Evolutionary conservation across 64 coral and sea anemone genomes (phyloP).

Genomic region (Porites lutea): DNA sequence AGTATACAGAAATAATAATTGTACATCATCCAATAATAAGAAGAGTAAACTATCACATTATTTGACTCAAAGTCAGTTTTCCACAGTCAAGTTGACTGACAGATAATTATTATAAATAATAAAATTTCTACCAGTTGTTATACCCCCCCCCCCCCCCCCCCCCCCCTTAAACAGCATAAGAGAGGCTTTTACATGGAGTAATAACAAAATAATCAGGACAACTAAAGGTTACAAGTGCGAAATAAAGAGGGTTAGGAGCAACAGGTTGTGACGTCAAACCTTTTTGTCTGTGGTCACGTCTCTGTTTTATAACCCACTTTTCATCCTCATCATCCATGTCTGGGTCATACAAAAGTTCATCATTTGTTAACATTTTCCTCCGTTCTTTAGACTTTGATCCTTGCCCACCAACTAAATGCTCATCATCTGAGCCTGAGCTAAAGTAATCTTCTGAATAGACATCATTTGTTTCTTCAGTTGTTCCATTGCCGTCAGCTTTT

Average conservation of each 20-base stretch:
- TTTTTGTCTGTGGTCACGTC: conserved; percentile 69
- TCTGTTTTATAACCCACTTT: conserved; percentile 85
- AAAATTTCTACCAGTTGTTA: too few species aligned
- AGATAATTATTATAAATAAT: too few species aligned
- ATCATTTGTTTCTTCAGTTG: conserved; percentile 1
- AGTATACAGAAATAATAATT: too few species aligned
- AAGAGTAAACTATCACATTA: too few species aligned
- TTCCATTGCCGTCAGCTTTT: not conserved
- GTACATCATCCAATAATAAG: too few species aligned
- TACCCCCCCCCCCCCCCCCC: too few species aligned
- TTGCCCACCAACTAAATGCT: conserved; percentile 86
- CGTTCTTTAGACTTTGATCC: conserved; percentile 93
- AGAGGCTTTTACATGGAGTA: too few species aligned
- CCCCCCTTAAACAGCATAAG: too few species aligned
- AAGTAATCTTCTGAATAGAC: conserved; percentile 96
- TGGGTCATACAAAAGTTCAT: conserved; percentile 97
- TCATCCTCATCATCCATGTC: conserved; percentile 99
- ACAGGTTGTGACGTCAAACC: conserved; percentile 7
- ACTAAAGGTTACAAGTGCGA: too few species aligned
- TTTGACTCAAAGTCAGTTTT: too few species aligned
- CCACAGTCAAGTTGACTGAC: too few species aligned
- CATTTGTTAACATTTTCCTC: conserved; percentile 79
- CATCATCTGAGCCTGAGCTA: conserved; percentile 97
- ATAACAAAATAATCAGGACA: too few species aligned
- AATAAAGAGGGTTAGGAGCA: not conserved